These are phyloP conservation scores for Ibycter americanus DNA, from an alignment of 2,797 vertebrate species.

Conservation along the genomic window DNA sequence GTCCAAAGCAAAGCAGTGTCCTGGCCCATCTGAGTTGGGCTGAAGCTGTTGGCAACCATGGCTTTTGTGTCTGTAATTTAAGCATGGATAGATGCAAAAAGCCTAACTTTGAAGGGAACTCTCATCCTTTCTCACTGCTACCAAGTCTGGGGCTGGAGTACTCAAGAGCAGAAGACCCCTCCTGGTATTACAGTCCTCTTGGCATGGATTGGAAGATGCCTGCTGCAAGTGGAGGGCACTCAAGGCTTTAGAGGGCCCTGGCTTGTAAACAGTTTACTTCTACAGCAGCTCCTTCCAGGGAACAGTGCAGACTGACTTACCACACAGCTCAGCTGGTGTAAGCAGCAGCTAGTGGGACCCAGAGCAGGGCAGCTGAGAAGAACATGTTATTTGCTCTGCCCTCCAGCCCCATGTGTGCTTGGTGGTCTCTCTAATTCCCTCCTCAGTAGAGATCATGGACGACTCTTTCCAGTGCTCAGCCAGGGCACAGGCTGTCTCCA, in stretches of 20 bases:
- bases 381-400: neutral
- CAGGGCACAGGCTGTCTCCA: neutral
- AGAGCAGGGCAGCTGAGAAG: neutral
- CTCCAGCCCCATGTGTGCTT: neutral
- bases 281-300: neutral
- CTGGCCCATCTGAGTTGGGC: neutral
- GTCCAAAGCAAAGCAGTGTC: neutral
- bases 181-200: neutral
- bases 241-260: neutral
- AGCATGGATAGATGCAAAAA: neutral
- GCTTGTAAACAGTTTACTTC: neutral
- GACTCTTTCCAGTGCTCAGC: neutral
- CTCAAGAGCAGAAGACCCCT: neutral
- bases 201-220: neutral
- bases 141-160: neutral
- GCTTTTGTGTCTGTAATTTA: neutral
- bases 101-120: neutral
- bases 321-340: neutral
- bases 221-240: neutral
- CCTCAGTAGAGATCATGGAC: neutral
- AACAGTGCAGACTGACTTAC: neutral
- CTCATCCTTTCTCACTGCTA: neutral
- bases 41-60: neutral
- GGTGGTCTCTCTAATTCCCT: neutral
- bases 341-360: neutral